Evolutionary conservation across 1,140 invertebrate genomes (phyloP), one percentile per base, ranked within the genome.

Genomic region (Rhizoglyphus robini): DNA sequence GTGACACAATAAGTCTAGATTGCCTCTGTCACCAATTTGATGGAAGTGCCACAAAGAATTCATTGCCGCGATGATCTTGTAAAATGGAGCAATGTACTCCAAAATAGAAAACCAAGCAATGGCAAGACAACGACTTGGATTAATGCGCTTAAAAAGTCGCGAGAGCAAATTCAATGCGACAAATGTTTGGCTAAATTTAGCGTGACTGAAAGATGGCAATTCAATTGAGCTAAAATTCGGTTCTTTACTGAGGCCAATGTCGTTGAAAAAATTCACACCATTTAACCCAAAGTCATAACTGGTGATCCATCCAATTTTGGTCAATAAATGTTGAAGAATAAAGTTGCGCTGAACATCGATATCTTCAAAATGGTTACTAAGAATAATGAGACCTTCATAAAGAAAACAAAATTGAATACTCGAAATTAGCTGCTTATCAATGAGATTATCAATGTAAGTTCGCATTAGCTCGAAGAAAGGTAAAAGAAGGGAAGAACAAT

Each of bases 141-240:
- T 60, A 32, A 60, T 46, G n/a, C 58, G 27, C 27, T 60, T 60
- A 27, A 60, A 60, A 34, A 60, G 29, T n/a, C 58, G 58, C 13
- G 18, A 34, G 1, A 60, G 30, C 11, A 60, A 27, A 60, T 60
- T 60, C 3, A 51, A 13, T 11, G 58, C 27, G 1, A 27, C n/a
- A 60, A 60, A 29, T 46, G 15, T 32, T 34, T 29, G 30, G 13
- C 15, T 34, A 60, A 60, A 29, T 27, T 30, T 58, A 32, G 58
- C 13, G 27, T 32, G 27, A 60, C 27, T 60, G 20, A 27, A 5
- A n/a, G 32, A 60, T 20, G 30, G 30, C 3, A 32, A 3, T 3
- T 30, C 18, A 20, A 11, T 32, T 25, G 51, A 11, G n/a, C 15
- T 34, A 1, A 60, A 23, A 13, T 60, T 8, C 15, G 58, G 58